Evolutionary conservation across 2,888 invertebrate genomes (phyloP).

Genomic region (Zootermopsis nevadensis): DNA sequence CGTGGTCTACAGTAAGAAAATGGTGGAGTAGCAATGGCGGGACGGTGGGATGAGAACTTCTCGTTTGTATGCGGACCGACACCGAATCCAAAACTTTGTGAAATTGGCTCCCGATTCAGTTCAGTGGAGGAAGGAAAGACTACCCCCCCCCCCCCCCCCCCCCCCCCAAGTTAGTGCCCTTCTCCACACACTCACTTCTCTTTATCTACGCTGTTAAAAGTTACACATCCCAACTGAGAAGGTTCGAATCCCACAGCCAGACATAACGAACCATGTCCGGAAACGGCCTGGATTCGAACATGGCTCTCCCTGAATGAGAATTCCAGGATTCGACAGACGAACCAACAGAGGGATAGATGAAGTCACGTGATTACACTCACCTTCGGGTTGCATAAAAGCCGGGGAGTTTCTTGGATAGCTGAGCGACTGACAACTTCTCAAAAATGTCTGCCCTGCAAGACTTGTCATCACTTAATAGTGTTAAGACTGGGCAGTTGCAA

Average conservation of each 20-base stretch:
- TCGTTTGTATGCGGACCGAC: slow-evolving; percentile 66
- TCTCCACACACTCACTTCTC: slow-evolving; percentile 62
- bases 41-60: slow-evolving; percentile 57
- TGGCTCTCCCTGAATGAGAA: no score
- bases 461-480: no score
- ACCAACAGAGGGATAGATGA: no score
- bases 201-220: slow-evolving; percentile 61
- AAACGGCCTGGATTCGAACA: background rate
- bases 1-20: slow-evolving; percentile 16
- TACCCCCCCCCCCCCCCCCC: slow-evolving; percentile 49
- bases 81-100: slow-evolving; percentile 66
- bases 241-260: background rate
- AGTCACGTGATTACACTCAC: no score
- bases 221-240: slow-evolving; percentile 61
- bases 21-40: background rate
- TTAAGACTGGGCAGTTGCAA: no score
- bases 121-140: slow-evolving; percentile 66
- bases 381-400: no score
- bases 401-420: no score
- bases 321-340: no score
- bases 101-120: slow-evolving; percentile 69
- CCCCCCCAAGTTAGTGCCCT: no score
- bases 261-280: background rate
- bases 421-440: no score
- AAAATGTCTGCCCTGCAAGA: no score